These are phyloP conservation scores for Picathartes gymnocephalus DNA, from an alignment of 2,113 vertebrate species.

Conservation along the genomic window DNA sequence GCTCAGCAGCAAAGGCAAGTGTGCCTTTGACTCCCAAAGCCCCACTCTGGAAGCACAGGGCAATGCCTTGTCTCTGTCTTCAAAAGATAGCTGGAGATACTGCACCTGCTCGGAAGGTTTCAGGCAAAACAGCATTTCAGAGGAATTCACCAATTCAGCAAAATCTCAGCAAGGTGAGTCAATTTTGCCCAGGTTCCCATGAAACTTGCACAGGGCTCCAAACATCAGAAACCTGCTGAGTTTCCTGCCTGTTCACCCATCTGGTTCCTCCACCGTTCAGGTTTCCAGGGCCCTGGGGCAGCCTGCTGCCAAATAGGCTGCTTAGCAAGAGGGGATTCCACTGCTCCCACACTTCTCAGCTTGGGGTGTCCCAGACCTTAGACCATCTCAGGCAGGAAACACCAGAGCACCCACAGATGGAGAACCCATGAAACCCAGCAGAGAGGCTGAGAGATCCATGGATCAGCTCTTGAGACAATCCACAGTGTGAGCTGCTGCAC, in stretches of 20 bases:
- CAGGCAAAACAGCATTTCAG: conserved; percentile 55
- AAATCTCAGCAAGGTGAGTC: conserved; percentile 54
- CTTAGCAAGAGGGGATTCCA: conserved; percentile 12
- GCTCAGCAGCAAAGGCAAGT: background rate
- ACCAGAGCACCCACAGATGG: background rate
- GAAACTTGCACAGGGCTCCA: conserved; percentile 29
- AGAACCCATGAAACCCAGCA: background rate
- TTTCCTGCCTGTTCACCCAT: conserved; percentile 59
- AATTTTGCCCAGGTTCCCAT: conserved; percentile 62
- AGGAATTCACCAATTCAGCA: conserved; percentile 64
- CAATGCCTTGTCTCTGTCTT: background rate
- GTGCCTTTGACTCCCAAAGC: background rate
- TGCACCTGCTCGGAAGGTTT: conserved; percentile 52
- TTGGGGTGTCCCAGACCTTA: background rate
- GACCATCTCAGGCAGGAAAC: background rate
- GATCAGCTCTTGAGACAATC: background rate
- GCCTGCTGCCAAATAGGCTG: background rate
- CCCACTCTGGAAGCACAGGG: background rate
- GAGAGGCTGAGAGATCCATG: background rate
- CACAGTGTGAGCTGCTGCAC: background rate
- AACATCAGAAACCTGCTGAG: conserved; percentile 58
- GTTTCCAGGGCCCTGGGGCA: conserved; percentile 41
- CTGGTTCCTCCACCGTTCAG: conserved; percentile 36
- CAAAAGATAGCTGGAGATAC: conserved; percentile 48
- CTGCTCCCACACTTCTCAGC: background rate